phyloP scores from a whole-genome alignment of 2,888 invertebrate genomes.

The Drosophila anomalipes region DNA sequence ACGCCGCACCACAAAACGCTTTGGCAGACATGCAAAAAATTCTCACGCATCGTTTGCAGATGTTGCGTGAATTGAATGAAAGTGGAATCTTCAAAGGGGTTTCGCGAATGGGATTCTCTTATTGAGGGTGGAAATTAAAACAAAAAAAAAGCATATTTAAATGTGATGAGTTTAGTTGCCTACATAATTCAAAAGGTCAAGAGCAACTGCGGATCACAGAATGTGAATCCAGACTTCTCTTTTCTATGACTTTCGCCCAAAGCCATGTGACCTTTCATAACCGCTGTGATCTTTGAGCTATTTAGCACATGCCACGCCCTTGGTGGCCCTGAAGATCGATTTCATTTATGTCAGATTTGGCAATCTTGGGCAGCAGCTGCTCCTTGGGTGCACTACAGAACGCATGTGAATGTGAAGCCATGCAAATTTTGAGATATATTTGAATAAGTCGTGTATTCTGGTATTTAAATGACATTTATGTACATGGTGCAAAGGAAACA shows the following conservation, averaged over 20 bases:
- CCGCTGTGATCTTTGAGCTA: slow-evolving; percentile 25
- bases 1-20: slow-evolving; percentile 53
- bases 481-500: slow-evolving; percentile 58
- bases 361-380: slow-evolving; percentile 52
- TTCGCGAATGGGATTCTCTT: neutral
- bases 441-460: slow-evolving; percentile 37
- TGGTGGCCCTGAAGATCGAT: slow-evolving; percentile 71
- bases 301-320: slow-evolving; percentile 60
- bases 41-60: slow-evolving; percentile 76
- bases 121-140: neutral
- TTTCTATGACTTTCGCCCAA: neutral
- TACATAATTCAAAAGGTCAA: neutral
- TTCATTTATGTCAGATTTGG: slow-evolving; percentile 60
- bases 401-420: slow-evolving; percentile 51
- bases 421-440: slow-evolving; percentile 63
- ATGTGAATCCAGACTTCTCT: neutral
- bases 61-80: slow-evolving; percentile 31
- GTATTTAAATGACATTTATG: slow-evolving; percentile 51
- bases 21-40: slow-evolving; percentile 60
- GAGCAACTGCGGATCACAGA: neutral
- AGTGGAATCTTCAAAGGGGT: neutral
- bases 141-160: neutral
- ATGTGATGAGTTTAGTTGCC: neutral
- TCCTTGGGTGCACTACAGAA: slow-evolving; percentile 45
- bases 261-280: slow-evolving; percentile 30